These are phyloP conservation scores for Eulemur coronatus DNA, from an alignment of 2,797 vertebrate genomes.

Conservation along the genomic window DNA sequence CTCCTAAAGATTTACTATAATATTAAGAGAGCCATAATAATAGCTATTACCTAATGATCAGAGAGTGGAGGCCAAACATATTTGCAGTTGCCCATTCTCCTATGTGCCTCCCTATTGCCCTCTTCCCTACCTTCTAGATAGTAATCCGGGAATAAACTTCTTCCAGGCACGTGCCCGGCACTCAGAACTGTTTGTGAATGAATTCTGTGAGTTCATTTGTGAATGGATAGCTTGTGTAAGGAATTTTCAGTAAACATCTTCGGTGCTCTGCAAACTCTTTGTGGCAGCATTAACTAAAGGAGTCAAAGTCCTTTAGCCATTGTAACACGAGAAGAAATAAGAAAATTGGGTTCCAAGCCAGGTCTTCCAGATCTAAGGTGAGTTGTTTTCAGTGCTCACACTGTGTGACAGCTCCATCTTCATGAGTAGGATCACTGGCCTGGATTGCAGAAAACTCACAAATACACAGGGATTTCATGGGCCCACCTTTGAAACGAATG, in stretches of 20 bases:
- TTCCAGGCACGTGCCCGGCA: accelerated
- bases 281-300: background rate
- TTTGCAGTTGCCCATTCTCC: background rate
- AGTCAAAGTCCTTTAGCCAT: background rate
- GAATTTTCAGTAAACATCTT: background rate
- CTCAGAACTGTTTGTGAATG: background rate
- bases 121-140: accelerated
- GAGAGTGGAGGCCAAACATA: background rate
- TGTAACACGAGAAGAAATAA: background rate
- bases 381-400: background rate
- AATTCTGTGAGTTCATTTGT: background rate
- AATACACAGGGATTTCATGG: accelerated
- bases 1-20: background rate
- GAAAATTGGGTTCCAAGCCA: background rate
- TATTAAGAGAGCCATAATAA: background rate
- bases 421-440: background rate
- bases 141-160: background rate
- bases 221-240: background rate
- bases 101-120: accelerated
- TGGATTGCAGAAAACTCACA: background rate
- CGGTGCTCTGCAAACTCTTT: background rate
- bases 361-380: background rate
- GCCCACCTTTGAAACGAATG: background rate
- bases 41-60: background rate
- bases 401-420: background rate